Percentiles rank a stretch among this genome's conserved stretches.
phyloP scores from a whole-genome alignment of 2,888 invertebrate genomes.

The Steinernema scapterisci region DNA sequence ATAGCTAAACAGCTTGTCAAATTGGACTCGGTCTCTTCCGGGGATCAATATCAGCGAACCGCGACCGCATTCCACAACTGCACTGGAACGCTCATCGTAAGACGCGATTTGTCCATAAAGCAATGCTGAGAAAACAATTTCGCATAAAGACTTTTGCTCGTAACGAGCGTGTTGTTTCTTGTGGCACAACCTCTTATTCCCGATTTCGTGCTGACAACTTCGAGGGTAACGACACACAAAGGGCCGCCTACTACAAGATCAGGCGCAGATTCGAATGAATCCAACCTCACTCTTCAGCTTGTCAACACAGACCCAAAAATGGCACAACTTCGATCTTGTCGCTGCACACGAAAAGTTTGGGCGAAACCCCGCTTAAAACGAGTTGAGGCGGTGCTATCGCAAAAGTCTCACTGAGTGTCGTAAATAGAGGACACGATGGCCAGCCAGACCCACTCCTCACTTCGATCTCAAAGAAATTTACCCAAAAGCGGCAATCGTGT shows the following conservation, averaged over 20 bases:
- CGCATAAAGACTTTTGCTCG: constrained; percentile 6
- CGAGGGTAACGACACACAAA: background rate
- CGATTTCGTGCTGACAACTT: no score
- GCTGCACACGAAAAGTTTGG: no score
- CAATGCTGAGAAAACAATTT: constrained; percentile 28
- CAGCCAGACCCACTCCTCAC: background rate
- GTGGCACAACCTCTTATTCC: background rate
- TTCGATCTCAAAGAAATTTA: no score
- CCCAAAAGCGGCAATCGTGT: no score
- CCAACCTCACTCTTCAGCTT: background rate
- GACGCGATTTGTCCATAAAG: constrained; percentile 23
- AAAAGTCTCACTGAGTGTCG: constrained; percentile 3
- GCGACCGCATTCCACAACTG: constrained; percentile 12
- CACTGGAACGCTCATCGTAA: constrained; percentile 20
- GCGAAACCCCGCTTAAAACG: constrained; percentile 3
- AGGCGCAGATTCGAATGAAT: background rate
- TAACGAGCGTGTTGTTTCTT: background rate
- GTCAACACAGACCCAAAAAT: background rate
- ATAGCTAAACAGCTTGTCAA: constrained; percentile 22
- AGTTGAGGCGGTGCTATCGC: background rate
- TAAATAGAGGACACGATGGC: constrained; percentile 25
- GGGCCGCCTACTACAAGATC: background rate
- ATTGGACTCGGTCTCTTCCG: constrained; percentile 17
- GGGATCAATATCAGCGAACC: constrained; percentile 26
- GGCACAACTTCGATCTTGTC: no score